A percentile compares a stretch with the other conserved stretches of the same genome.
Conservation (phyloP, 2,888 invertebrate species). For the Taenaris catops region DNA sequence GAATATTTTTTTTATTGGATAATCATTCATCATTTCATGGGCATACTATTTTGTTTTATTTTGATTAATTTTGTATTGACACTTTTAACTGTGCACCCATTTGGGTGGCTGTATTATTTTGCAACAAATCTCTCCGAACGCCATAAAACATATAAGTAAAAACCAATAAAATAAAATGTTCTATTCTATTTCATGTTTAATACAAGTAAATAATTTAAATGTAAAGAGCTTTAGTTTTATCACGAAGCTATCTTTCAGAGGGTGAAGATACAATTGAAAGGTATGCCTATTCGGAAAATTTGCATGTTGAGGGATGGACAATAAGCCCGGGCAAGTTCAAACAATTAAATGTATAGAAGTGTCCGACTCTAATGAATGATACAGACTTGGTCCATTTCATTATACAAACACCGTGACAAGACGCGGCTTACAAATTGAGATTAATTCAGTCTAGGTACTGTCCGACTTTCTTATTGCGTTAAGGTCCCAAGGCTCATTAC, state of each 20-base stretch:
- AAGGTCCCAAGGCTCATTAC: no score
- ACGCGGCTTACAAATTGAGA: slow-evolving; percentile 70
- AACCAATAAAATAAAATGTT: no score
- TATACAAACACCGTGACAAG: slow-evolving; percentile 75
- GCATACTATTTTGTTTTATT: no score
- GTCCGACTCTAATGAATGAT: slow-evolving; percentile 77
- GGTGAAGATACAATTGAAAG: slow-evolving; percentile 52
- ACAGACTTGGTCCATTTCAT: slow-evolving; percentile 69
- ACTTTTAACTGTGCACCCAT: no score
- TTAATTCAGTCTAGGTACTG: slow-evolving; percentile 61
- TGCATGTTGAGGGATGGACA: slow-evolving; percentile 74
- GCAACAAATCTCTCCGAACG: no score
- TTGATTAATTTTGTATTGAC: no score
- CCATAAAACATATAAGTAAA: no score
- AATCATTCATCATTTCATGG: no score
- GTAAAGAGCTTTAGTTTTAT: slow-evolving; percentile 6
- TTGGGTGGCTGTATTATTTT: no score
- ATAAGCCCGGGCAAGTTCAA: slow-evolving; percentile 74
- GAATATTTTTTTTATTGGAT: no score
- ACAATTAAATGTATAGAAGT: slow-evolving; percentile 78
- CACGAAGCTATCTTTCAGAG: slow-evolving; percentile 22
- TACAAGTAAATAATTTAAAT: slow-evolving; percentile 1
- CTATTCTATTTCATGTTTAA: no score
- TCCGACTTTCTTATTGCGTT: slow-evolving; percentile 22
- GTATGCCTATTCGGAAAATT: slow-evolving; percentile 55